A percentile compares a stretch with the other conserved stretches of the same genome.
phyloP scores from a whole-genome alignment of 2,888 invertebrate species.

The Cistogaster globosa region DNA sequence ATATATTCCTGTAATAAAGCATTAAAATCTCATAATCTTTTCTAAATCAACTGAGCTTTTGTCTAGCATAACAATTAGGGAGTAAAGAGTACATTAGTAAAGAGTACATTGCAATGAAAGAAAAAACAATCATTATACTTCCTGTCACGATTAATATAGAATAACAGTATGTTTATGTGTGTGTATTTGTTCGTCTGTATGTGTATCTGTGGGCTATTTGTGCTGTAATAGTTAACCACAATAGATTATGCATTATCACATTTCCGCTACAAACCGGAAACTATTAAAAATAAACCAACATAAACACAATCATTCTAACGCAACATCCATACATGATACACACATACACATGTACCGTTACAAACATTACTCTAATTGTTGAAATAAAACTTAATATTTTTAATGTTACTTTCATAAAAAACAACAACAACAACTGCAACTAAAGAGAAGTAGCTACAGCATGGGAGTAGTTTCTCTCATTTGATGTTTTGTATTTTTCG shows the following conservation, averaged over 20 bases:
- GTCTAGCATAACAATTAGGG: constrained; percentile 6
- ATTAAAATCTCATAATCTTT: background rate
- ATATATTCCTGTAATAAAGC: background rate
- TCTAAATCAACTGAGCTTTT: constrained; percentile 1
- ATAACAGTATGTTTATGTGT: constrained; percentile 64
- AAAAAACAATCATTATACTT: constrained; percentile 52
- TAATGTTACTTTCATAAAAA: constrained; percentile 25
- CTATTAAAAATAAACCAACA: constrained; percentile 61
- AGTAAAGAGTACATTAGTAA: background rate
- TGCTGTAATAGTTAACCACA: constrained; percentile 55
- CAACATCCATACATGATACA: background rate
- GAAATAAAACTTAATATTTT: constrained; percentile 38
- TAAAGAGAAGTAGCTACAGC: background rate
- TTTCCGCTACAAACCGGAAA: constrained; percentile 71
- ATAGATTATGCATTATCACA: constrained; percentile 71
- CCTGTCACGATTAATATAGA: constrained; percentile 44
- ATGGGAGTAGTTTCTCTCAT: background rate
- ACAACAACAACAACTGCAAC: constrained; percentile 1
- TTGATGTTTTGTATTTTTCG: constrained; percentile 3
- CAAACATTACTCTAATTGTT: background rate
- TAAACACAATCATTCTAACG: background rate
- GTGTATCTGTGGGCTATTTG: constrained; percentile 38
- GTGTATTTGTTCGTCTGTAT: no score
- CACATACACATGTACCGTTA: background rate
- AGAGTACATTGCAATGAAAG: constrained; percentile 16